Percentiles rank a stretch among this genome's conserved stretches.
Evolutionary conservation across 1,140 invertebrate genomes (phyloP).

Genomic region (Pomphorhynchus laevis): DNA sequence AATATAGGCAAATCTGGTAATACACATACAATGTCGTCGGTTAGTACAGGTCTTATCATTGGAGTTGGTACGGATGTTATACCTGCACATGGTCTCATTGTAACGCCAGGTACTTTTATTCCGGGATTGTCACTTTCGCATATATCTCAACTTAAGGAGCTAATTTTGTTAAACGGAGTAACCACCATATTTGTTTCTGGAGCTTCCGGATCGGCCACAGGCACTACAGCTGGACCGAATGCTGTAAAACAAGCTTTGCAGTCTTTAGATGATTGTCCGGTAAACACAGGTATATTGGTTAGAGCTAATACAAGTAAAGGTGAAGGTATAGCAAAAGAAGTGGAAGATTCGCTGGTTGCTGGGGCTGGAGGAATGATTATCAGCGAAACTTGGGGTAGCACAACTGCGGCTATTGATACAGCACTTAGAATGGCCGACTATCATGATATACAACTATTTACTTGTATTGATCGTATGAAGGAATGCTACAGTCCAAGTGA

Average conservation of each 20-base stretch:
- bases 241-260: constrained; percentile 19
- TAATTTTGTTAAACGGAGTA: constrained; percentile 13
- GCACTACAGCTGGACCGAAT: constrained; percentile 18
- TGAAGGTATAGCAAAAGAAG: constrained; percentile 12
- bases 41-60: constrained; percentile 14
- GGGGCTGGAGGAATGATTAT: constrained; percentile 17
- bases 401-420: constrained; percentile 18
- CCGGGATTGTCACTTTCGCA: constrained; percentile 18
- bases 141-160: constrained; percentile 16
- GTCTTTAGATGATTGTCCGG: constrained; percentile 18
- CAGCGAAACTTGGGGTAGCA: constrained; percentile 20
- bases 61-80: constrained; percentile 19
- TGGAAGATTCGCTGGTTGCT: constrained; percentile 17
- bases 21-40: constrained; percentile 17
- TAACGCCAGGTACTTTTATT: constrained; percentile 17
- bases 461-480: not conserved
- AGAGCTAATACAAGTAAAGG: constrained; percentile 17
- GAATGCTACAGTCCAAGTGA: constrained; percentile 10
- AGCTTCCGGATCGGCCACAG: constrained; percentile 19
- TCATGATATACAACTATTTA: constrained; percentile 16
- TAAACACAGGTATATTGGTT: constrained; percentile 20
- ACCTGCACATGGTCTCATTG: constrained; percentile 17
- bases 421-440: constrained; percentile 17
- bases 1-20: constrained; percentile 21
- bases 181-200: constrained; percentile 21